These are phyloP conservation scores for Cataglyphis altisquamis DNA, from an alignment of 2,888 invertebrate genomes.

Conservation along the genomic window DNA sequence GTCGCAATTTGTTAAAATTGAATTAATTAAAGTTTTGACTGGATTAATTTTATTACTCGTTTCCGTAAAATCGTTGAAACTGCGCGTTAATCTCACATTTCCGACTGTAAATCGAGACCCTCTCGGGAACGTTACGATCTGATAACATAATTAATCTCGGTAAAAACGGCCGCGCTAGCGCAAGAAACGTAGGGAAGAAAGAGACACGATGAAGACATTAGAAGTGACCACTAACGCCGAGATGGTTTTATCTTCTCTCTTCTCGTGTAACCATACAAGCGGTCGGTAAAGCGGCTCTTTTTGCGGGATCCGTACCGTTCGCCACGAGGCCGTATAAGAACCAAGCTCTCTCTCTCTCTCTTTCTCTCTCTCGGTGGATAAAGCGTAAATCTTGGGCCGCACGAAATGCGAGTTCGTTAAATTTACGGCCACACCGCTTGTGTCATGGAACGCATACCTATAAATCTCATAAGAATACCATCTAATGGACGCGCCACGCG, in stretches of 20 bases:
- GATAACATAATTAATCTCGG: slow-evolving; percentile 43
- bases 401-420: slow-evolving; percentile 46
- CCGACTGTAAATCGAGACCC: not conserved
- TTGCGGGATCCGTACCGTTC: slow-evolving; percentile 25
- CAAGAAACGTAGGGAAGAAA: slow-evolving; percentile 16
- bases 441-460: slow-evolving; percentile 38
- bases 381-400: slow-evolving; percentile 41
- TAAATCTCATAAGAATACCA: slow-evolving; percentile 48
- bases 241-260: slow-evolving; percentile 46
- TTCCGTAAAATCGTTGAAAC: not conserved
- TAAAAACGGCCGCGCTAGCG: not conserved
- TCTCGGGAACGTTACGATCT: slow-evolving; percentile 5
- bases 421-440: slow-evolving; percentile 37
- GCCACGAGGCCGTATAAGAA: slow-evolving; percentile 40
- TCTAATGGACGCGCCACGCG: slow-evolving; percentile 20
- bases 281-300: slow-evolving; percentile 44
- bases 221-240: slow-evolving; percentile 45
- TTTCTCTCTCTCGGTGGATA: slow-evolving; percentile 34
- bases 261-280: not conserved
- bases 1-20: not conserved
- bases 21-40: not conserved
- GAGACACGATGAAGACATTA: slow-evolving; percentile 31
- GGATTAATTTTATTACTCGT: not conserved
- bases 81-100: not conserved
- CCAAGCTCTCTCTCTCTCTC: slow-evolving; percentile 5